Evolutionary conservation across 2,797 vertebrate species (phyloP).

Genomic region (Oreochromis grahami): DNA sequence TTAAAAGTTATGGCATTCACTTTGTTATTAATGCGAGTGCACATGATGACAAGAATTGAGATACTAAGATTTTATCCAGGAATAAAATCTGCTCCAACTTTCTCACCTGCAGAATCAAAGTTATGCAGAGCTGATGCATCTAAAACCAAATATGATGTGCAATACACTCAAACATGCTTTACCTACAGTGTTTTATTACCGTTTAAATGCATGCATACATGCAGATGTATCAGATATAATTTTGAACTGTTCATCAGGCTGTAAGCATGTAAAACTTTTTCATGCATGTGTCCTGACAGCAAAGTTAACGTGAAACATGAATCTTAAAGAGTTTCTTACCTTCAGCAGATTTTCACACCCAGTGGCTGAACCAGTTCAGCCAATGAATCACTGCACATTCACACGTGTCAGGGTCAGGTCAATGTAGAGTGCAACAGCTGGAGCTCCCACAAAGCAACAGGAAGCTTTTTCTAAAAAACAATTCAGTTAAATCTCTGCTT

Average conservation of each 20-base stretch:
- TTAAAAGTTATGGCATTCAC: neutral
- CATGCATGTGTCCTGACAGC: neutral
- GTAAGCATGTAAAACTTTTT: neutral
- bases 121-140: neutral
- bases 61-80: neutral
- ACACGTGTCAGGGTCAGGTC: neutral
- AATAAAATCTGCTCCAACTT: neutral
- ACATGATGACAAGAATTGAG: neutral
- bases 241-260: neutral
- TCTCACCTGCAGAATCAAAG: neutral
- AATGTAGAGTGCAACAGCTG: neutral
- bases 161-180: neutral
- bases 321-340: neutral
- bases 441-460: neutral
- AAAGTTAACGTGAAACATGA: neutral
- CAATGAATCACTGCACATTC: neutral
- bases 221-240: neutral
- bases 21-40: neutral
- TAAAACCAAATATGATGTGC: neutral
- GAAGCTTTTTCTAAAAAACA: neutral
- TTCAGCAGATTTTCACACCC: neutral
- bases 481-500: neutral
- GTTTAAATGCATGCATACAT: neutral
- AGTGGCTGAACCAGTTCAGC: neutral
- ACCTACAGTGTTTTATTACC: neutral